Conservation (phyloP, 2,888 invertebrate species). For the Troglohyphantes excavatus region DNA sequence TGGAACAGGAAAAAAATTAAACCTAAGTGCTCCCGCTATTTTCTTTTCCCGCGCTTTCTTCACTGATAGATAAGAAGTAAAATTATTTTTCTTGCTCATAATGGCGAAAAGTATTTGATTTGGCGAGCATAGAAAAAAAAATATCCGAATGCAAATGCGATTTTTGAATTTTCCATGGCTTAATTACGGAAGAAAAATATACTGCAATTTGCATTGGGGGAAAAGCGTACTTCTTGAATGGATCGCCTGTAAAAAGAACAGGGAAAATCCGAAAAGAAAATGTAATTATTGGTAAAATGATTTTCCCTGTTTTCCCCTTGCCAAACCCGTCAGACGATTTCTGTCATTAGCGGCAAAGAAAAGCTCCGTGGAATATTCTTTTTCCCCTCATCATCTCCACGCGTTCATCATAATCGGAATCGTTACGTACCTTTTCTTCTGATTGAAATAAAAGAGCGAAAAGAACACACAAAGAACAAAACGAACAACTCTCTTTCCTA, state of each 20-base stretch:
- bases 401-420: conserved; percentile 74
- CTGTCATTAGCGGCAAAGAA: conserved; percentile 64
- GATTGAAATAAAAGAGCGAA: conserved; percentile 72
- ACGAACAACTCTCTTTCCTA: conserved; percentile 42
- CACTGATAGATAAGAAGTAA: conserved; percentile 33
- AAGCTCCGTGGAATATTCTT: conserved; percentile 63
- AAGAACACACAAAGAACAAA: conserved; percentile 29
- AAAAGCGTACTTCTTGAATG: conserved; percentile 44
- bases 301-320: conserved; percentile 68
- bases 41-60: conserved; percentile 15
- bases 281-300: conserved; percentile 79
- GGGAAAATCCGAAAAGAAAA: conserved; percentile 64
- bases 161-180: conserved; percentile 72
- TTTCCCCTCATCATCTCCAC: conserved; percentile 69
- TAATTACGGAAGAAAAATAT: conserved; percentile 72
- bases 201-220: conserved; percentile 15
- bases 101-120: conserved; percentile 17
- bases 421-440: conserved; percentile 77
- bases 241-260: conserved; percentile 67
- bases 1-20: conserved; percentile 49
- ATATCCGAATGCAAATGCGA: conserved; percentile 37
- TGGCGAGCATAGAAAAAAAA: conserved; percentile 34
- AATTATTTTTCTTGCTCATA: conserved; percentile 50
- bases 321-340: conserved; percentile 61
- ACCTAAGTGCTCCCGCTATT: conserved; percentile 23